phyloP scores from a whole-genome alignment of 2,888 invertebrate species.

The Folsomia candida region DNA sequence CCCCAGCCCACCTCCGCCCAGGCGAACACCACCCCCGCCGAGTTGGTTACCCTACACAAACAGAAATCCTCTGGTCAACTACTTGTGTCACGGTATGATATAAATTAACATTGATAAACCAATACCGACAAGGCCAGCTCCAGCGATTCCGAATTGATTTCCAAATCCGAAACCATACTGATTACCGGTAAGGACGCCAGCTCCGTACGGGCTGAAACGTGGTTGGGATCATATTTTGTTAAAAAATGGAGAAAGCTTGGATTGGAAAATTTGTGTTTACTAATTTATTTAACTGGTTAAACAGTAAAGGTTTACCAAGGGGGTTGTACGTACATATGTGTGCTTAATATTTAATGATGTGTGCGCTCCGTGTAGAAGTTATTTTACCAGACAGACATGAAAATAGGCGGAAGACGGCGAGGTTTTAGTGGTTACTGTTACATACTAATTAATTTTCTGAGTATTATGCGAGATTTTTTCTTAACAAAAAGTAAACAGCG shows the following conservation, averaged over 20 bases:
- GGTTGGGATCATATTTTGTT: too few relatives aligned
- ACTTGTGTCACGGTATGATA: background rate
- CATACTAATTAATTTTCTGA: too few relatives aligned
- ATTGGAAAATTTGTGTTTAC: too few relatives aligned
- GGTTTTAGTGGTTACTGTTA: too few relatives aligned
- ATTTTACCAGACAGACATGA: constrained; percentile 1
- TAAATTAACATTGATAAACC: background rate
- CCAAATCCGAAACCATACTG: constrained; percentile 20
- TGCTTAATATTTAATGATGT: background rate
- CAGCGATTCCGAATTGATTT: constrained; percentile 16
- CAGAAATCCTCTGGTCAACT: background rate
- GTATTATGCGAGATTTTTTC: too few relatives aligned
- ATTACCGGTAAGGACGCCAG: background rate
- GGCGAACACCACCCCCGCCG: constrained; percentile 9
- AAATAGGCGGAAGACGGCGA: constrained; percentile 10
- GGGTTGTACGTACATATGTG: too few relatives aligned
- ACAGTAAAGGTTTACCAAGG: too few relatives aligned
- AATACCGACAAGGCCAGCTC: constrained; percentile 10
- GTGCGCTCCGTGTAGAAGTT: background rate
- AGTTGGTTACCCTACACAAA: constrained; percentile 8
- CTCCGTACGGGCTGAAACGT: constrained; percentile 1
- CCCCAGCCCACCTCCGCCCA: background rate
- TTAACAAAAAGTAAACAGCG: too few relatives aligned
- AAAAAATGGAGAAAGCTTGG: background rate
- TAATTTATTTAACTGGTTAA: too few relatives aligned